Base-by-base conservation (phyloP, 2,888 invertebrate species). In the Dicranocentrus wangi region DNA sequence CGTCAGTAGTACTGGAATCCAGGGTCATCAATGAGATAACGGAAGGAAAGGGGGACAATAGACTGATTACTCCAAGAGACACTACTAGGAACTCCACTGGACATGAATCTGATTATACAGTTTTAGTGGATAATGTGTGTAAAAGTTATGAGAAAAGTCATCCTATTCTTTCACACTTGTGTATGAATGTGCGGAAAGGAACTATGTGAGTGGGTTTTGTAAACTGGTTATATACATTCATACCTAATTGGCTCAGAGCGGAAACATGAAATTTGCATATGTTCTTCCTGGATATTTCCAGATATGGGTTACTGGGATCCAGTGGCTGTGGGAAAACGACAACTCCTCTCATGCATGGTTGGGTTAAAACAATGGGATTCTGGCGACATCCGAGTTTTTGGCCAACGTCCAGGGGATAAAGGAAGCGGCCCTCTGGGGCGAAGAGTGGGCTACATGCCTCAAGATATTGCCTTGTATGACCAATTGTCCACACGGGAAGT, bases 381-480 rank as follows among this genome's bases (percentile, higher is more conserved):
- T 15, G 90, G 90, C 17, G 82, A 86, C 47, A 85, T 90, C 8
- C 82, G 86, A 3, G 88, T 89, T 0, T 88, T 89, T 68, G 89
- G 89, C 0, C 86, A 87, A 55, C 78, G 77, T 21, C 89, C 90
- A 47, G 58, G 61, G 17, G 15, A 7, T 1, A 60, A 28, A 28
- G 89, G 88, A 21, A 88, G 88, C 75, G 87, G 87, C 17, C 87
- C 89, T 3, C 90, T 90, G 1, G 90, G 90, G 0, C 86, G 87
- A 25, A 87, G 87, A 79, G 88, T 90, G 1, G 90, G 90, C n/a
- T 90, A 89, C 82, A 90, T 90, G 90, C 90, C 90, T n/a, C 84
- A 84, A 66, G 79, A 83, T 27, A 47, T 73, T 39, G 77, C 81
- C 3, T 32, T 83, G 8, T 81, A 78, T 68, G 70, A 51, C 15